Conservation (phyloP, 2,797 vertebrate species). For the Hyperoplus immaculatus region DNA sequence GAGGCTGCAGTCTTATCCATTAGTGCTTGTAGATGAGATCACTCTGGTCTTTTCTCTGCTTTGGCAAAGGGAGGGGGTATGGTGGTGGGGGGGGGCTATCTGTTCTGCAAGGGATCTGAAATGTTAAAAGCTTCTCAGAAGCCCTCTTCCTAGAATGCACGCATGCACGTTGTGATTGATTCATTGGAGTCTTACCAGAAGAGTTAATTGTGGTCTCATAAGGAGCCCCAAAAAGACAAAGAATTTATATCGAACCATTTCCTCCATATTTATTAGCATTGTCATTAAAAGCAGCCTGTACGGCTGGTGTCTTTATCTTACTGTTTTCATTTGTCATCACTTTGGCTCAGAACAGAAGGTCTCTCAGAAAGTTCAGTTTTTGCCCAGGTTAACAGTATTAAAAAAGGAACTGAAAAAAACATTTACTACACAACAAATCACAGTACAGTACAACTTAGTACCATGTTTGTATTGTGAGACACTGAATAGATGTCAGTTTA, state of each 20-base stretch:
- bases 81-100: constrained; percentile 5
- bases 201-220: no score
- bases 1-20: constrained; percentile 54
- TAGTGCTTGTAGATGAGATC: constrained; percentile 57
- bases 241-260: background rate
- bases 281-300: background rate
- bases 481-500: background rate
- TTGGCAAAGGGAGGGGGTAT: constrained; percentile 10
- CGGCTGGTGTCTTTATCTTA: constrained; percentile 17
- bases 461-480: background rate
- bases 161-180: no score
- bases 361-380: constrained; percentile 2
- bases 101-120: constrained; percentile 57
- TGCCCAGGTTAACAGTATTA: constrained; percentile 26
- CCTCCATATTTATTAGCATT: background rate
- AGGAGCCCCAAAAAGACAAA: no score
- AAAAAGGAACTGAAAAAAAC: constrained; percentile 31
- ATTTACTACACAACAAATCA: background rate
- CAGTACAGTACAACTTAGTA: background rate
- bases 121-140: constrained; percentile 58
- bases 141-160: constrained; percentile 1
- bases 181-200: no score
- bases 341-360: constrained; percentile 4
- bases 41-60: constrained; percentile 46
- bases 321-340: constrained; percentile 15